Evolutionary conservation across 2,797 vertebrate genomes (phyloP).

Genomic region (Onychomys arenicola): DNA sequence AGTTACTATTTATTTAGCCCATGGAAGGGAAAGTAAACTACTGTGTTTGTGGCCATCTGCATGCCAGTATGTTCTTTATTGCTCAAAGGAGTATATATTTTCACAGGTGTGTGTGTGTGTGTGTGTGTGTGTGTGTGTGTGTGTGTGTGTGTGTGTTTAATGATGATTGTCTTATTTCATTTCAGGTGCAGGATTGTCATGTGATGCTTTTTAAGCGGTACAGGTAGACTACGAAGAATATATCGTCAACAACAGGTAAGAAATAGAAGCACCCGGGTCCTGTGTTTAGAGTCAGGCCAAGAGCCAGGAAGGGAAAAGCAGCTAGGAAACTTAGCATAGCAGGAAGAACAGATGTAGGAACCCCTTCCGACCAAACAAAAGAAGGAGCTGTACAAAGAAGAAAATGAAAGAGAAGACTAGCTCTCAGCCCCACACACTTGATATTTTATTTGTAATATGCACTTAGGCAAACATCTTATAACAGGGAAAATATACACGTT

Average conservation of each 20-base stretch:
- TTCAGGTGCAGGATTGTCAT: not conserved
- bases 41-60: rapidly evolving
- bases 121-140: not conserved
- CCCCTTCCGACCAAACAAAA: not conserved
- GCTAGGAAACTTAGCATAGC: not conserved
- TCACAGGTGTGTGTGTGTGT: not conserved
- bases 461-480: not conserved
- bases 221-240: not conserved
- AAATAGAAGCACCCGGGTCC: not conserved
- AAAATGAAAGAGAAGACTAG: not conserved
- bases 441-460: not conserved
- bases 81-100: constrained; percentile 14
- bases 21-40: not conserved
- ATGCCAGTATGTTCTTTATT: not conserved
- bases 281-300: not conserved
- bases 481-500: not conserved
- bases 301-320: not conserved
- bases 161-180: not conserved
- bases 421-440: not conserved
- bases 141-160: not conserved
- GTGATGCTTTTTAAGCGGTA: not conserved
- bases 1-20: not conserved
- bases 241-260: not conserved
- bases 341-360: not conserved
- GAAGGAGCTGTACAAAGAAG: not conserved